A percentile compares a stretch with the other conserved stretches of the same genome.
These are phyloP conservation scores for Rhizoglyphus robini DNA, from an alignment of 1,140 invertebrate genomes.

Conservation along the genomic window DNA sequence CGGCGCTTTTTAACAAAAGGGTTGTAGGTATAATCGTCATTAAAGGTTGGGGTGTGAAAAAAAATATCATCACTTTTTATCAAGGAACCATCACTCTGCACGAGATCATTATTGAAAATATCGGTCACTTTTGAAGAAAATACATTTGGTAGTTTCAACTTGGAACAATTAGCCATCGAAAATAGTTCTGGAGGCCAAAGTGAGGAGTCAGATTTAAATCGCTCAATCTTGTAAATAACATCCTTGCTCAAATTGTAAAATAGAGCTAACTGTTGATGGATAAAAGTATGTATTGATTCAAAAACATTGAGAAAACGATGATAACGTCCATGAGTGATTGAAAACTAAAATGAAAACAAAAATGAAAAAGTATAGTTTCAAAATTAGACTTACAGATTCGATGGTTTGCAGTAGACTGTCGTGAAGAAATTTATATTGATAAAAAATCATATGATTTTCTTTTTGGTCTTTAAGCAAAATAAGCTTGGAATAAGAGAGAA, in stretches of 20 bases:
- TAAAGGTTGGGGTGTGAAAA: too few relatives aligned
- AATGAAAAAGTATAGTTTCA: background rate
- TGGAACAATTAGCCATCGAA: background rate
- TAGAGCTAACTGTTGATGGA: background rate
- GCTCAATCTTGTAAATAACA: background rate
- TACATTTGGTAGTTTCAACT: too few relatives aligned
- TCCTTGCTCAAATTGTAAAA: background rate
- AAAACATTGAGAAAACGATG: background rate
- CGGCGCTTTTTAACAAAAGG: too few relatives aligned
- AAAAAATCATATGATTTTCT: background rate
- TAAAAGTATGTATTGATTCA: background rate
- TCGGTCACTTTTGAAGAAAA: too few relatives aligned
- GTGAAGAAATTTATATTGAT: background rate
- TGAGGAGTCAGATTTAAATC: background rate
- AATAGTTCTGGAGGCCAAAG: background rate
- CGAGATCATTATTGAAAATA: too few relatives aligned
- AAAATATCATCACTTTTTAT: too few relatives aligned
- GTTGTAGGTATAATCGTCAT: too few relatives aligned
- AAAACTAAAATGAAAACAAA: background rate
- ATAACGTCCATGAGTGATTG: background rate
- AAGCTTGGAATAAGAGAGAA: background rate
- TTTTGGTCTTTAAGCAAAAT: background rate
- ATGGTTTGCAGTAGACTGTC: background rate
- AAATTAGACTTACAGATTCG: background rate
- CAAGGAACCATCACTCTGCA: too few relatives aligned